These are phyloP conservation scores for Hydrozoanthus gracilis DNA, from an alignment of 92 coral and sea anemone species.

Conservation along the genomic window DNA sequence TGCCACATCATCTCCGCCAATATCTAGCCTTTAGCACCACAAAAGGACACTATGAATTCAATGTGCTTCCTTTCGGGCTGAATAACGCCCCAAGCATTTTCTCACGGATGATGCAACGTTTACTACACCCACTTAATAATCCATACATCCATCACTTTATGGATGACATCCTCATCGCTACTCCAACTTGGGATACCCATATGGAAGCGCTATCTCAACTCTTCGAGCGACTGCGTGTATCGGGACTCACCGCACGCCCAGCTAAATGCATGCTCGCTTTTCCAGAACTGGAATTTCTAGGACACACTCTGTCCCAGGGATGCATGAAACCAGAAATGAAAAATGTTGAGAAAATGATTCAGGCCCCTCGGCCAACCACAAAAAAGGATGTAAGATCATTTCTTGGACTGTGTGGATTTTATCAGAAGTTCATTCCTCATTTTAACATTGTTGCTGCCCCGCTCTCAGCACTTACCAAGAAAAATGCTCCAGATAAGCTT, in stretches of 20 bases:
- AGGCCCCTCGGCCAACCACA: slow-evolving; percentile 26
- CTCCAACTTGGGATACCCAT: slow-evolving; percentile 23
- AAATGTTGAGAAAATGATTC: slow-evolving; percentile 16
- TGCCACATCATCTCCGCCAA: slow-evolving; percentile 25
- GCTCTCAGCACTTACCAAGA: slow-evolving; percentile 29
- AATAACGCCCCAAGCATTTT: slow-evolving; percentile 21
- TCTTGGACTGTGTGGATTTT: slow-evolving; percentile 48
- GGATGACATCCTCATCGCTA: slow-evolving; percentile 23
- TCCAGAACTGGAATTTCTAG: slow-evolving; percentile 26
- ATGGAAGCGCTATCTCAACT: slow-evolving; percentile 26
- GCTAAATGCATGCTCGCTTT: slow-evolving; percentile 16
- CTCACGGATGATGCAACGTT: slow-evolving; percentile 27
- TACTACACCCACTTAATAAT: slow-evolving; percentile 13
- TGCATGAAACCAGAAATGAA: slow-evolving; percentile 22
- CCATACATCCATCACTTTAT: slow-evolving; percentile 22
- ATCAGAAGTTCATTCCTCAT: slow-evolving; percentile 50
- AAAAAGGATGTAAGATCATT: slow-evolving; percentile 38
- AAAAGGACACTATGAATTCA: slow-evolving; percentile 21
- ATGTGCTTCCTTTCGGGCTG: slow-evolving; percentile 17
- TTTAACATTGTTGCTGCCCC: slow-evolving; percentile 47
- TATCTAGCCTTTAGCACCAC: slow-evolving; percentile 21
- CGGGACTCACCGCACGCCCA: slow-evolving; percentile 28
- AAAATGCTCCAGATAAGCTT: slow-evolving; percentile 31
- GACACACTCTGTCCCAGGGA: slow-evolving; percentile 25
- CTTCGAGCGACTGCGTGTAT: slow-evolving; percentile 25